phyloP scores from a whole-genome alignment of 2,888 invertebrate species.

The Tholera decimalis region DNA sequence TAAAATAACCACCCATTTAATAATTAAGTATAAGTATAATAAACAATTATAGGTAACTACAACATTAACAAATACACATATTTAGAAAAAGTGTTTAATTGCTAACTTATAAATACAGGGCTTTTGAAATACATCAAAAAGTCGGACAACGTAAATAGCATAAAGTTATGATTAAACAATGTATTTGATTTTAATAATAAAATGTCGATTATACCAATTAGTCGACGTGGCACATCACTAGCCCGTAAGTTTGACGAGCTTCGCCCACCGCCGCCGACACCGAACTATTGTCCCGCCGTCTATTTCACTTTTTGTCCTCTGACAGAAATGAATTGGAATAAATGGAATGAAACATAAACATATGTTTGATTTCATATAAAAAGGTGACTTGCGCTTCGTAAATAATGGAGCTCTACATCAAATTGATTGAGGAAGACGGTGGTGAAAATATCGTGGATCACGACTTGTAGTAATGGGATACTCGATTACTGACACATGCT shows the following conservation, averaged over 20 bases:
- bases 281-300: conserved; percentile 70
- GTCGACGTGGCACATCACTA: conserved; percentile 54
- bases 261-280: conserved; percentile 63
- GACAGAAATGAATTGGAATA: conserved; percentile 73
- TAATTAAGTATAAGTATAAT: too few relatives aligned
- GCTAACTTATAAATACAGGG: too few relatives aligned
- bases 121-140: too few relatives aligned
- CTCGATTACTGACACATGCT: neutral
- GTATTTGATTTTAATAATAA: neutral
- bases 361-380: conserved; percentile 30
- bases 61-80: too few relatives aligned
- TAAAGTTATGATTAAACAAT: too few relatives aligned
- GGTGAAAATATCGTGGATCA: conserved; percentile 6
- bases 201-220: conserved; percentile 3
- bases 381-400: conserved; percentile 17
- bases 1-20: too few relatives aligned
- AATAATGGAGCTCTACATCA: conserved; percentile 18
- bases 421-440: conserved; percentile 22
- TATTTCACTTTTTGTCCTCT: conserved; percentile 69
- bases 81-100: too few relatives aligned
- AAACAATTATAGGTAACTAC: too few relatives aligned
- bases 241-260: conserved; percentile 61
- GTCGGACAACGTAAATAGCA: too few relatives aligned
- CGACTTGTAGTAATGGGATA: neutral
- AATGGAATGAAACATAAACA: conserved; percentile 67